Evolutionary conservation across 1,140 invertebrate genomes (phyloP), one percentile per base, ranked within the genome.

Genomic region (Marisa cornuarietis): DNA sequence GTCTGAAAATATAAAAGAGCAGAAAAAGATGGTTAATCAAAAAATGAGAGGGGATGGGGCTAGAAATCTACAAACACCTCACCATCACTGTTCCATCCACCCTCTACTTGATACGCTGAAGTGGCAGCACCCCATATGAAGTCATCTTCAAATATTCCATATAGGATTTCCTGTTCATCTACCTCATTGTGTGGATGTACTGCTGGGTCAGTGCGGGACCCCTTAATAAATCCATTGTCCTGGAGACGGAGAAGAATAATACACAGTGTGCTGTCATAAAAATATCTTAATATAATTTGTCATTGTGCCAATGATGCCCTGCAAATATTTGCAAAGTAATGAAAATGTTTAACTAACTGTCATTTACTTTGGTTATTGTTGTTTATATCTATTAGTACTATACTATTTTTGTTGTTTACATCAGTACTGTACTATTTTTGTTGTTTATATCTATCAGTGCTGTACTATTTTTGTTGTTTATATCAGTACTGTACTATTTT

Each of bases 51-150:
- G 26, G n/a, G 26, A 5, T 22, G 26, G 42, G 22, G 58, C 52
- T 66, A 79, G 13, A 24, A 31, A 83, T 10, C 76, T 18, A 80
- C 31, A 49, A 20, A 80, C 22, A 54, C 51, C 80, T 65, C 81
- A 90, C 91, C 91, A 79, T 89, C 88, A 75, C 79, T 84, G 79
- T 91, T 86, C 88, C 88, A 91, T 9, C 78, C 91, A 71, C 91
- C 91, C 84, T 92, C 91, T 52, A 91, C 82, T 85, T 92, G 91
- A 80, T 91, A 92, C 0, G 91, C 86, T 5, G 91, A 83, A 13
- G 91, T 89, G 24, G 91, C 89, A 14, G 87, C 84, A 18, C 90
- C 89, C 90, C 90, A 91, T 7, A 82, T 81, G 81, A 92, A 92
- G 22, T 83, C 84, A 16, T 84, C 82, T 14, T 90, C 90, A 79